A percentile compares a stretch with the other conserved stretches of the same genome.
Conservation (phyloP, 2,888 invertebrate species). For the Nymphalis c-album region DNA sequence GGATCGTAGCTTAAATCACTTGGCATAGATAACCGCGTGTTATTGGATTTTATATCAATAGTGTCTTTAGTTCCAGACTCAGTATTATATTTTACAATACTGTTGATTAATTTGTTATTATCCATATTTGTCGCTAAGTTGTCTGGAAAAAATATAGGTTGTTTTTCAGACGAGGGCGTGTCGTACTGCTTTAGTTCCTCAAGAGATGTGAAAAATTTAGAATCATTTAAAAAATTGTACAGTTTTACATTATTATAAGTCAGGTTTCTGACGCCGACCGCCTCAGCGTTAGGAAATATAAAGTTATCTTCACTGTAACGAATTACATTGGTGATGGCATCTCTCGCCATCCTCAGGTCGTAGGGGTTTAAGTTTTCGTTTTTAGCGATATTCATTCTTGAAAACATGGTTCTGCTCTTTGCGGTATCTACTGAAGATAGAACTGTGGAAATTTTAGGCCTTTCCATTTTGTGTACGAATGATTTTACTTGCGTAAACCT, state of each 20-base stretch:
- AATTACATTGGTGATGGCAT: conserved; percentile 44
- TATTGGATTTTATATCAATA: conserved; percentile 29
- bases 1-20: conserved; percentile 36
- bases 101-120: conserved; percentile 45
- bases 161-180: conserved; percentile 39
- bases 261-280: conserved; percentile 34
- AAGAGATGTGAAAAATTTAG: conserved; percentile 55
- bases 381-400: conserved; percentile 47
- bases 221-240: conserved; percentile 50
- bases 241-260: conserved; percentile 45
- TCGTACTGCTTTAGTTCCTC: conserved; percentile 51
- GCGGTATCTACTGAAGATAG: conserved; percentile 51
- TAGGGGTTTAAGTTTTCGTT: conserved; percentile 40
- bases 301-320: conserved; percentile 34
- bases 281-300: conserved; percentile 7
- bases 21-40: conserved; percentile 13
- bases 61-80: conserved; percentile 20
- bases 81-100: conserved; percentile 45
- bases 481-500: conserved; percentile 52
- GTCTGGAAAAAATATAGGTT: conserved; percentile 48
- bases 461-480: conserved; percentile 52
- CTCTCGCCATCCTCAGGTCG: conserved; percentile 52
- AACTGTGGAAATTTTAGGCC: conserved; percentile 57
- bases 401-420: conserved; percentile 48
- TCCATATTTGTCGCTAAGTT: conserved; percentile 39